Percentiles rank a stretch among this genome's conserved stretches.
These are phyloP conservation scores for Alviniconcha marisindica DNA, from an alignment of 1,140 invertebrate species.

Conservation along the genomic window DNA sequence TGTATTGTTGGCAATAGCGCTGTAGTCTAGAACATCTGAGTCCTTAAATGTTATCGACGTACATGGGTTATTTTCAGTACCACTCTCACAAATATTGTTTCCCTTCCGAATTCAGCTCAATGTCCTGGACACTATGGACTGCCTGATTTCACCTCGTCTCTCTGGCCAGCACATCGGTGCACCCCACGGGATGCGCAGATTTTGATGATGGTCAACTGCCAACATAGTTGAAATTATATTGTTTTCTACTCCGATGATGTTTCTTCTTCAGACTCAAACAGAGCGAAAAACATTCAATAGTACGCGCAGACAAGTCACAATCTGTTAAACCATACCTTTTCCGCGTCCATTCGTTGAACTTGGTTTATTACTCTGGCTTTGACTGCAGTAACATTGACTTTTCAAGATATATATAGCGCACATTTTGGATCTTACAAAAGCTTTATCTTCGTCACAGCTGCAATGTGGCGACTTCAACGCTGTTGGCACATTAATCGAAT, in stretches of 20 bases:
- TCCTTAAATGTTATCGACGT: too few species aligned
- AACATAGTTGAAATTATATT: background rate
- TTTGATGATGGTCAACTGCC: background rate
- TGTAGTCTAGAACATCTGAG: too few species aligned
- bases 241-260: background rate
- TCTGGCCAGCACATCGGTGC: background rate
- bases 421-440: background rate
- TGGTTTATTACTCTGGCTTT: background rate
- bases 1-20: too few species aligned
- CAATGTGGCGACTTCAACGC: background rate
- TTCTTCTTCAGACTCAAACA: too few species aligned
- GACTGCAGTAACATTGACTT: background rate
- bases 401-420: constrained; percentile 11
- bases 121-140: too few species aligned
- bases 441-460: background rate
- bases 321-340: background rate
- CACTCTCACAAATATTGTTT: too few species aligned
- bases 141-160: background rate
- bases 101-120: too few species aligned
- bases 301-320: background rate
- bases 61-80: too few species aligned
- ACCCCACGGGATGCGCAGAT: background rate
- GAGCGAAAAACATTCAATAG: background rate
- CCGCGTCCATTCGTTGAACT: background rate
- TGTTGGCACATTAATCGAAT: background rate